phyloP scores from a whole-genome alignment of 2,888 invertebrate species.

The Pristionchus mayeri region DNA sequence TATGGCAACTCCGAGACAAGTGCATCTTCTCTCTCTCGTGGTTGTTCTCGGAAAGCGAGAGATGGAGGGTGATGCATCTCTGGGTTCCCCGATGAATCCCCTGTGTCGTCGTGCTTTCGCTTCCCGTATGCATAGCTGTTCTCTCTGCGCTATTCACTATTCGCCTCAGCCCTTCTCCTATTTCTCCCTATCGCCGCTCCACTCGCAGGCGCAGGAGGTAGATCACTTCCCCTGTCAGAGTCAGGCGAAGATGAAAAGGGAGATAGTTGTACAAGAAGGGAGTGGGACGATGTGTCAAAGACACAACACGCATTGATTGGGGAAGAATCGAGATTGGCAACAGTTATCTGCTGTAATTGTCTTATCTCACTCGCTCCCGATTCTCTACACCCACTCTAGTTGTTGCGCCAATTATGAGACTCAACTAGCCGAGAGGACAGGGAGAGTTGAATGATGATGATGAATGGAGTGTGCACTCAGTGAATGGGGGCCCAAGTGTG shows the following conservation, averaged over 20 bases:
- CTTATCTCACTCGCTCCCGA: neutral
- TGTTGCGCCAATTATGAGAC: conserved; percentile 10
- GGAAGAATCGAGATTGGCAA: neutral
- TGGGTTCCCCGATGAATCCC: neutral
- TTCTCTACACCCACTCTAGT: neutral
- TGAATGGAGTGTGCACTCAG: conserved; percentile 15
- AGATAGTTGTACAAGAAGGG: neutral
- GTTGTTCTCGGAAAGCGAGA: too few species aligned
- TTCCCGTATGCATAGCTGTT: conserved; percentile 20
- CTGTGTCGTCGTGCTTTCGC: conserved; percentile 14
- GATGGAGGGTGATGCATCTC: too few species aligned
- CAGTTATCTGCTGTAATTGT: neutral
- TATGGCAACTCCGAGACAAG: too few species aligned
- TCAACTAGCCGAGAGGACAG: conserved; percentile 9
- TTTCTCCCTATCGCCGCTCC: neutral
- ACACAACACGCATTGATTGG: conserved; percentile 33
- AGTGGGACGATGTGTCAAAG: conserved; percentile 8
- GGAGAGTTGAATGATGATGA: conserved; percentile 19
- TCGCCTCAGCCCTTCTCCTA: neutral
- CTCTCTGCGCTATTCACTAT: conserved; percentile 31
- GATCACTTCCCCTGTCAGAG: conserved; percentile 34
- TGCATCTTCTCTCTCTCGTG: too few species aligned
- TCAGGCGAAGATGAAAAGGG: conserved; percentile 1
- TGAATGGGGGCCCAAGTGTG: conserved; percentile 11
- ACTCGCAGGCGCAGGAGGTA: neutral